Base-by-base conservation (phyloP, 2,888 invertebrate species). In the Drosophila stalkeri region DNA sequence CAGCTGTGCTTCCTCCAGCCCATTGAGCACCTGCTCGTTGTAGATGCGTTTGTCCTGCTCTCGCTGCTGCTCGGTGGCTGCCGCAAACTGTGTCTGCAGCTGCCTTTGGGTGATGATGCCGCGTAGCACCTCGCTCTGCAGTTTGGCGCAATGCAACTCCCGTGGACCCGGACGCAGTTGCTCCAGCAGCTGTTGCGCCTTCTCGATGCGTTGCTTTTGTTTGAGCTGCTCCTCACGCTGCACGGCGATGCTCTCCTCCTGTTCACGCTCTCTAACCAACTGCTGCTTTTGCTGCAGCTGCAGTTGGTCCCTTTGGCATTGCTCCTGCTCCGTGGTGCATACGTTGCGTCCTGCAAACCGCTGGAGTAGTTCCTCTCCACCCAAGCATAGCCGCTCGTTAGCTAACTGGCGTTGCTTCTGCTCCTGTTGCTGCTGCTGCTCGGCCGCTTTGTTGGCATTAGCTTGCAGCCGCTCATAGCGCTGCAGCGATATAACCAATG, bases 111-210 rank as follows among this genome's bases (percentile, higher is more conserved):
- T 89, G 20, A 91, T 90, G 7, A 92, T 83, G 14, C 86, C 90
- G 3, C 91, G 89, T 33, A 93, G 57, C 1, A 93, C 92, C 68
- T 93, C 92, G 64, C 93, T 92, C 47, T 91, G 90, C 9, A 91
- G 75, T 4, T 89, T 90, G n/a, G 93, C 93, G 46, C 91, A 91
- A 23, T 92, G 91, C 1, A 93, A 65, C 41, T 91, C 91, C 0
- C 91, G 81, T 2, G 93, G 92, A 0, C 93, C 93, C 2, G 91
- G 87, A 57, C 92, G 91, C 18, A 91, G 79, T 52, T 91, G 90
- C 62, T 91, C 90, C 16, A 93, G 72, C 16, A 93, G 68, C 54
- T 90, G 77, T 43, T 93, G 84, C 0, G 92, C 93, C 35, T 91
- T 89, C 0, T 85, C 86, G 7, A 93, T 91, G 57, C 91, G 91